These are phyloP conservation scores for Phodopus roborovskii DNA, from an alignment of 2,113 vertebrate genomes.

Conservation along the genomic window DNA sequence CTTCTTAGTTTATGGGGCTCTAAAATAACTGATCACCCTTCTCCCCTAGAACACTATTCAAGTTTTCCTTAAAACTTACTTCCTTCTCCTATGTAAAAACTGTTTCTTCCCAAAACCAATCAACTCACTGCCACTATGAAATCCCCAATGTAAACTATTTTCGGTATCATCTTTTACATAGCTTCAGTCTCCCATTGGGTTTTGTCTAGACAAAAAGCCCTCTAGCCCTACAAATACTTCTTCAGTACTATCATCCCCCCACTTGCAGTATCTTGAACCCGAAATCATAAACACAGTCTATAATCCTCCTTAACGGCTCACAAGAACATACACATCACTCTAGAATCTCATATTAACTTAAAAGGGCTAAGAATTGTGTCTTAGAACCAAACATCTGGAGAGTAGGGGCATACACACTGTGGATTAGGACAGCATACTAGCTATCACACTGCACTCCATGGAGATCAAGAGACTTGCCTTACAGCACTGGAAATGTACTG, in stretches of 20 bases:
- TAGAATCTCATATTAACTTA: slow-evolving; percentile 4
- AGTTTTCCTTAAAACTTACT: background rate
- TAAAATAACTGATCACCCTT: slow-evolving; percentile 4
- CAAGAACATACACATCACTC: slow-evolving; percentile 37
- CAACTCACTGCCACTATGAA: slow-evolving; percentile 10
- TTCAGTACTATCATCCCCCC: background rate
- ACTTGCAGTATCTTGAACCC: background rate
- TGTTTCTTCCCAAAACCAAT: slow-evolving; percentile 57
- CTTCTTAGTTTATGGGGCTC: background rate
- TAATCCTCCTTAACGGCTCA: background rate
- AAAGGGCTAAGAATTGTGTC: background rate
- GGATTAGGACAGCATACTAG: background rate
- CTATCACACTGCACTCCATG: background rate
- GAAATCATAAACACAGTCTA: background rate
- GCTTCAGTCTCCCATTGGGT: background rate
- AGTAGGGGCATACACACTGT: background rate
- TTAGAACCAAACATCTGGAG: slow-evolving; percentile 21
- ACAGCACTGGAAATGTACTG: background rate
- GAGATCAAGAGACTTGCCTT: slow-evolving; percentile 51
- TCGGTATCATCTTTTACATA: background rate
- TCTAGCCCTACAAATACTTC: background rate
- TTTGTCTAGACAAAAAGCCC: slow-evolving; percentile 8
- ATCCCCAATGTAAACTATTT: slow-evolving; percentile 42
- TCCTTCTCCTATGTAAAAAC: slow-evolving; percentile 27
- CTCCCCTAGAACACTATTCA: background rate